Conservation (phyloP, 2,888 invertebrate genomes). For the Pammene aurita region DNA sequence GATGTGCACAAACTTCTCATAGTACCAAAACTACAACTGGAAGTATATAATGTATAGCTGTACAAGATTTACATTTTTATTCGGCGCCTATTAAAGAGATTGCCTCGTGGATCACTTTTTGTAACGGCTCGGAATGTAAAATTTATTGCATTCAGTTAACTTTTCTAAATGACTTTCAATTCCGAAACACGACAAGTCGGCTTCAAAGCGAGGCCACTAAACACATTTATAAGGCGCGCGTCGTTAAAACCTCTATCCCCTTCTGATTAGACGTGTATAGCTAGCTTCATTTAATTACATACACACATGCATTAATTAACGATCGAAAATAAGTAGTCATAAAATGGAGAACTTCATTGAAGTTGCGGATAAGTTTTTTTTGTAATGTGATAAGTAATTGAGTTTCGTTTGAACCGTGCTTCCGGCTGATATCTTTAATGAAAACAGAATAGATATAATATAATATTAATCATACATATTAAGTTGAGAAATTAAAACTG, state of each 20-base stretch:
- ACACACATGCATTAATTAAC: constrained; percentile 48
- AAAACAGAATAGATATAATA: too few relatives aligned
- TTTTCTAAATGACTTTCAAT: constrained; percentile 72
- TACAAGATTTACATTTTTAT: constrained; percentile 34
- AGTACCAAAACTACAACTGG: constrained; percentile 9
- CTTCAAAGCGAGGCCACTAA: constrained; percentile 49
- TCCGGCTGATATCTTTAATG: not conserved
- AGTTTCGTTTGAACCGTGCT: not conserved
- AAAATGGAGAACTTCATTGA: constrained; percentile 49
- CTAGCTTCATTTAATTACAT: constrained; percentile 45
- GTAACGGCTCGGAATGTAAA: constrained; percentile 69
- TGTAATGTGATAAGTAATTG: not conserved
- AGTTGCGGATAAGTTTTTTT: constrained; percentile 41
- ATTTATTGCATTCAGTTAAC: constrained; percentile 69
- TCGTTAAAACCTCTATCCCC: constrained; percentile 47
- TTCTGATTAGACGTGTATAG: constrained; percentile 45
- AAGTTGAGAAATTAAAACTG: too few relatives aligned
- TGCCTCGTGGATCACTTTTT: constrained; percentile 55
- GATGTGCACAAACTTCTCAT: constrained; percentile 5
- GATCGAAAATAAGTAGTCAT: constrained; percentile 47
- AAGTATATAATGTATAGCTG: constrained; percentile 28
- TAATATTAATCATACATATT: too few relatives aligned
- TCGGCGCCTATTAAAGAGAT: constrained; percentile 43
- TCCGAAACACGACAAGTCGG: constrained; percentile 62
- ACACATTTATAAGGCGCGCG: constrained; percentile 44